Evolutionary conservation across 1,140 invertebrate species (phyloP), one percentile per base, ranked within the genome.

Genomic region (Drosophila mojavensis): DNA sequence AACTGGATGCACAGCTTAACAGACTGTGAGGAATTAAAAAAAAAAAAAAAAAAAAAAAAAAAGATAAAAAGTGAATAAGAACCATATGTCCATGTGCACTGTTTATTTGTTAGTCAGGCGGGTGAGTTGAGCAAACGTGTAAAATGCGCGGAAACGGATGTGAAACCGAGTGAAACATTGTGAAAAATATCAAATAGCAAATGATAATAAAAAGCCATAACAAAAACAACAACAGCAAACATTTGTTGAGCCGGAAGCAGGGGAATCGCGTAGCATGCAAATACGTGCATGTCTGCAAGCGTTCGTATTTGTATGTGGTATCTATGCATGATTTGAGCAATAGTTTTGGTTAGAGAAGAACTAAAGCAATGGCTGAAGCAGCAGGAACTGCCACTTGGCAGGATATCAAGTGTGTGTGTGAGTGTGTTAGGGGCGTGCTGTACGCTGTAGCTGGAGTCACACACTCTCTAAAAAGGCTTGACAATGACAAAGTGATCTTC

Each of bases 401-500:
- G 61, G 71, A 66, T 73, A 73, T 83, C 68, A 51, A 75, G 10
- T 24, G 20, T 24, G 20, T 47, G 17, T 20, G 30, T 43, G 11
- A 50, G 43, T 64, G 33, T 53, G 59, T 36, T 62, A n/a, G 3
- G 56, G 24, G 50, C 39, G 62, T 66, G 84, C 65, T 70, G 63
- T 33, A 39, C 66, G 43, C 33, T 47, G 60, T 56, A 67, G 50
- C 43, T 70, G 75, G 58, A 66, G 62, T 5, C 72, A 63, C 71
- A 72, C 54, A 72, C 58, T 80, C 80, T 45, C 80, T 39, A 74
- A 83, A 89, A 88, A 72, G 84, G 77, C 83, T 75, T 90, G 85
- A 89, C 84, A 89, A 90, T 89, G 84, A 89, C 85, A 89, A 89
- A 89, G 85, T 89, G 84, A 89, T 83, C 85, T 84, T 82, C 74